Conservation (phyloP, 1,140 invertebrate genomes). For the Bemisia tabaci region DNA sequence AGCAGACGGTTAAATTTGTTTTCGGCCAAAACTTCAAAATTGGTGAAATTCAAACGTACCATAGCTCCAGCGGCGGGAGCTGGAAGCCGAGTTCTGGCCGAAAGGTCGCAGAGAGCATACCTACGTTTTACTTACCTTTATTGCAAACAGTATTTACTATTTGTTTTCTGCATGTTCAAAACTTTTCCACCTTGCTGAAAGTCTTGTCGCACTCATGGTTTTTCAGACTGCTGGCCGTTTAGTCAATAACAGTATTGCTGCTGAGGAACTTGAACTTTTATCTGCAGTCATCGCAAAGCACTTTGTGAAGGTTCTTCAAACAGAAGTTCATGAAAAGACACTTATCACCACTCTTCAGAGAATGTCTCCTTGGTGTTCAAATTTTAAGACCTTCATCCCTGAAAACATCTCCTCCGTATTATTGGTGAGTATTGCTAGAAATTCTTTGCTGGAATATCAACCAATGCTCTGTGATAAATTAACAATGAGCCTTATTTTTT, state of each 20-base stretch:
- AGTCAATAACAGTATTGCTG: conserved; percentile 52
- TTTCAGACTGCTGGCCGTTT: conserved; percentile 69
- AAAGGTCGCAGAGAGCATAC: no score
- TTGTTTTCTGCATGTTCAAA: no score
- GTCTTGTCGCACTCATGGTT: no score
- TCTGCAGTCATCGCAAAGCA: conserved; percentile 45
- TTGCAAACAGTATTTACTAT: no score
- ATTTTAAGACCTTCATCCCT: conserved; percentile 51
- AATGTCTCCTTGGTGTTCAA: conserved; percentile 61
- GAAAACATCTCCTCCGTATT: conserved; percentile 58
- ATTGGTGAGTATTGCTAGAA: conserved; percentile 37
- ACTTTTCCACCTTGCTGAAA: no score
- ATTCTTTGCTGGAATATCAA: conserved; percentile 7
- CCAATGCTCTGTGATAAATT: not conserved
- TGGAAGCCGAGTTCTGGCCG: no score
- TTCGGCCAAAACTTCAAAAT: no score
- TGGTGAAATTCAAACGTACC: no score
- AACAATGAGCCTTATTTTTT: conserved; percentile 2
- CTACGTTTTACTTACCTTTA: no score
- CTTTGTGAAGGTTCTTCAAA: conserved; percentile 66
- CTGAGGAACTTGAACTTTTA: conserved; percentile 41
- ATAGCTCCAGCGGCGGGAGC: no score
- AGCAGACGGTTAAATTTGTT: no score
- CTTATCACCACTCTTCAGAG: conserved; percentile 64
- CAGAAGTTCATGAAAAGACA: conserved; percentile 83